Evolutionary conservation across 2,113 vertebrate genomes (phyloP).

Genomic region (Vicugna pacos): DNA sequence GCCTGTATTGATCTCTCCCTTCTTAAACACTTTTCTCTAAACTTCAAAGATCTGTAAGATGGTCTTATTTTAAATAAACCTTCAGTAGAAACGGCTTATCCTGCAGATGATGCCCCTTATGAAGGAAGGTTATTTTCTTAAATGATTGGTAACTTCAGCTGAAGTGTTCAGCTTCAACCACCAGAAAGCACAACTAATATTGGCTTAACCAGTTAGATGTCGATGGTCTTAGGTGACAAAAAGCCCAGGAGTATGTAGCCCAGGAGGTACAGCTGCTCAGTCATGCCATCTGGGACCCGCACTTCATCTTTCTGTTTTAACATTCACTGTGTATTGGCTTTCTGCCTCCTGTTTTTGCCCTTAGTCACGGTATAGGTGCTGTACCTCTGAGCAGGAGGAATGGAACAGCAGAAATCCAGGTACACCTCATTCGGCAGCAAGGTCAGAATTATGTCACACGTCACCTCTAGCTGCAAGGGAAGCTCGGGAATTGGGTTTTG

Average conservation of each 20-base stretch:
- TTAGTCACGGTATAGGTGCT: background rate
- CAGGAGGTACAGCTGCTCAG: background rate
- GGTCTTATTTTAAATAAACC: background rate
- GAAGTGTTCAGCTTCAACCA: background rate
- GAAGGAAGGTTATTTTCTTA: background rate
- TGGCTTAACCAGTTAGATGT: background rate
- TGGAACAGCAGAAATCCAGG: background rate
- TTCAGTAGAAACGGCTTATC: slow-evolving; percentile 35
- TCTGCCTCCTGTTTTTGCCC: background rate
- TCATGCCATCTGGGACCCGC: background rate
- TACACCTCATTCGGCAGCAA: background rate
- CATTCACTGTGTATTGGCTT: background rate
- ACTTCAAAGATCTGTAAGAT: slow-evolving; percentile 47
- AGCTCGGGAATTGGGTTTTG: background rate
- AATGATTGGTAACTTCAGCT: background rate
- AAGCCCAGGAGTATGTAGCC: fast-evolving
- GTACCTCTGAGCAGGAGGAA: background rate
- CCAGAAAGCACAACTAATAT: background rate
- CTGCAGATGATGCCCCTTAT: background rate
- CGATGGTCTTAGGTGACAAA: background rate
- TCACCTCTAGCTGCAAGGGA: background rate
- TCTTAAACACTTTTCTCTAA: slow-evolving; percentile 57
- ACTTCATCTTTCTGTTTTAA: background rate
- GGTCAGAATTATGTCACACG: background rate
- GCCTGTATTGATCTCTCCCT: slow-evolving; percentile 12